phyloP scores from a whole-genome alignment of 2,113 vertebrate genomes.

The Pterocles burchelli region DNA sequence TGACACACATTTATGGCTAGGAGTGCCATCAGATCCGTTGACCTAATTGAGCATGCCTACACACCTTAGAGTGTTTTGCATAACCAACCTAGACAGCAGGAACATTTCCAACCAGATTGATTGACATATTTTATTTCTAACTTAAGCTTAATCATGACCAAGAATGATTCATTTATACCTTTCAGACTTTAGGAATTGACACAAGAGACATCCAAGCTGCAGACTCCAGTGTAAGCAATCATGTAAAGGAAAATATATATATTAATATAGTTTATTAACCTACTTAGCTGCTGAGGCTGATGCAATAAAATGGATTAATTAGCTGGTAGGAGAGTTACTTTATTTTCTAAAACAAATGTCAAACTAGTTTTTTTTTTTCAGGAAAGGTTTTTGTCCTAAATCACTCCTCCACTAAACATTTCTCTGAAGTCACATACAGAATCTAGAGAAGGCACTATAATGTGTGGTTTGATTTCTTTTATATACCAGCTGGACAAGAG shows the following conservation, averaged over 20 bases:
- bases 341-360: constrained; percentile 23
- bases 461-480: background rate
- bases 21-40: constrained; percentile 69
- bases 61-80: constrained; percentile 76
- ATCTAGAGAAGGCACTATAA: background rate
- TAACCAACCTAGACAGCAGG: constrained; percentile 77
- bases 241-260: constrained; percentile 1
- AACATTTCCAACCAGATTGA: constrained; percentile 74
- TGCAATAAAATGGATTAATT: constrained; percentile 41
- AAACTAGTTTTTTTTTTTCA: background rate
- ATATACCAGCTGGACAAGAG: background rate
- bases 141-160: constrained; percentile 74
- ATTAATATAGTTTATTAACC: constrained; percentile 39
- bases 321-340: constrained; percentile 13
- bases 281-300: background rate
- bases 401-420: background rate
- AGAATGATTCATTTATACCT: constrained; percentile 70
- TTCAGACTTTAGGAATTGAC: constrained; percentile 51
- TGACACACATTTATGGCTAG: constrained; percentile 62
- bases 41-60: constrained; percentile 76
- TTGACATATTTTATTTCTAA: constrained; percentile 82
- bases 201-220: constrained; percentile 33
- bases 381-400: background rate
- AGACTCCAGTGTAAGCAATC: constrained; percentile 3
- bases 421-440: background rate